Conservation (phyloP, 2,113 vertebrate species). For the Eleginops maclovinus region DNA sequence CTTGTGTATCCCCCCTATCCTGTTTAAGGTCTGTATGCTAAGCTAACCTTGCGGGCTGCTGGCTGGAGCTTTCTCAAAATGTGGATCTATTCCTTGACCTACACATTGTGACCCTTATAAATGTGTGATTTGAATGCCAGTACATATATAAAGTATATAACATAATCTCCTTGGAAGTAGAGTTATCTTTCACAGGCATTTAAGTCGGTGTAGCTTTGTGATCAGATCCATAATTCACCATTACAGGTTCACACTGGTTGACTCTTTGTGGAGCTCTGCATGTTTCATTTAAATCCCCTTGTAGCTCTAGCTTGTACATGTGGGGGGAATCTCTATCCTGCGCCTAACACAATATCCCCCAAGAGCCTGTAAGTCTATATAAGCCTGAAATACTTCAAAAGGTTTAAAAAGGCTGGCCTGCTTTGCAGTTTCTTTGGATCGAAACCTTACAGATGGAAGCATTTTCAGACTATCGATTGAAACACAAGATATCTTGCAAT, state of each 20-base stretch:
- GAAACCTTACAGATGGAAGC: conserved; percentile 56
- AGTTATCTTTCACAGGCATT: conserved; percentile 5
- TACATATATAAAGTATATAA: not conserved
- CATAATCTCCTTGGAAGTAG: not conserved
- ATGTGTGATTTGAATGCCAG: not conserved
- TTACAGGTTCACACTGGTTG: conserved; percentile 5
- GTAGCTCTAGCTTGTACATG: conserved; percentile 30
- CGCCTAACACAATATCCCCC: conserved; percentile 53
- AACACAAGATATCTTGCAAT: conserved; percentile 37
- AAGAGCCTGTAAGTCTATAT: conserved; percentile 42
- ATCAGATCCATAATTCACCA: conserved; percentile 5
- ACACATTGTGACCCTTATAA: not conserved
- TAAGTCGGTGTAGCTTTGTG: not conserved
- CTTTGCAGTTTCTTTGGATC: conserved; percentile 44
- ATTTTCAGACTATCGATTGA: conserved; percentile 62
- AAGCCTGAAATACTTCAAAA: conserved; percentile 44
- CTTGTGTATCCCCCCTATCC: not conserved
- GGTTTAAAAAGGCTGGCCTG: conserved; percentile 22
- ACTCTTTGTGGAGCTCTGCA: conserved; percentile 28
- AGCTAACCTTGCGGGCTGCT: not conserved
- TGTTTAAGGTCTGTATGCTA: not conserved
- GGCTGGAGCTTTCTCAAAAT: not conserved
- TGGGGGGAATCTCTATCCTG: conserved; percentile 18
- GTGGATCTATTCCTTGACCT: not conserved
- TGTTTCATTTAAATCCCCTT: conserved; percentile 15